phyloP scores from a whole-genome alignment of 2,797 vertebrate genomes.

The Poecilia gillii region DNA sequence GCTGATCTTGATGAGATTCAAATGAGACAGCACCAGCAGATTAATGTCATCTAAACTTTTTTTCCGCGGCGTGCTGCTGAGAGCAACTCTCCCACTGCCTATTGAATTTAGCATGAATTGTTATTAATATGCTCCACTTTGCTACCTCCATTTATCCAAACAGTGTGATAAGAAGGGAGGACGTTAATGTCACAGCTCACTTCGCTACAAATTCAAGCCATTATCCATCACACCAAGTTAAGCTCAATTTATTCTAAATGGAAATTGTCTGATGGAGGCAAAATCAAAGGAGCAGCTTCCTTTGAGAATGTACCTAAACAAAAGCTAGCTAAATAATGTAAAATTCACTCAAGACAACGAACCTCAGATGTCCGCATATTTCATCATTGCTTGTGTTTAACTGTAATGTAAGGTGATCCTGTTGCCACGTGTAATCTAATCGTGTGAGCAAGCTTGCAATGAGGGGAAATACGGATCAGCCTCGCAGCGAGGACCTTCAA shows the following conservation, averaged over 20 bases:
- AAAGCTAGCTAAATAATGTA: constrained; percentile 9
- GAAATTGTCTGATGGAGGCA: constrained; percentile 26
- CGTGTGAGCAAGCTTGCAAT: constrained; percentile 68
- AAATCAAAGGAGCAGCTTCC: constrained; percentile 20
- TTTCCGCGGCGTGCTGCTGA: constrained; percentile 27
- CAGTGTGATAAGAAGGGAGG: constrained; percentile 41
- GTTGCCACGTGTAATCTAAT: constrained; percentile 62
- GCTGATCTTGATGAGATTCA: constrained; percentile 61
- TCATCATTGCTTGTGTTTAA: constrained; percentile 23
- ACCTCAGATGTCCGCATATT: constrained; percentile 23
- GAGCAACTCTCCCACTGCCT: constrained; percentile 31
- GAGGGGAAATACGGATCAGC: constrained; percentile 59
- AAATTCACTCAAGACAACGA: constrained; percentile 18
- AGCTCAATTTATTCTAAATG: constrained; percentile 53
- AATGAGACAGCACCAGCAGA: constrained; percentile 50
- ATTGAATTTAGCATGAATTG: constrained; percentile 55
- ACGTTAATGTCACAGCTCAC: constrained; percentile 54
- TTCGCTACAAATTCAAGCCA: constrained; percentile 42
- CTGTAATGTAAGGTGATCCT: constrained; percentile 50
- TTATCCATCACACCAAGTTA: constrained; percentile 32
- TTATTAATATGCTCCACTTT: constrained; percentile 56
- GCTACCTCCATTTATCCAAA: constrained; percentile 57
- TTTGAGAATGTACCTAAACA: constrained; percentile 14
- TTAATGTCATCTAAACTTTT: constrained; percentile 52
- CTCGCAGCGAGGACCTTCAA: constrained; percentile 54